Percentiles rank a stretch among this genome's conserved stretches.
phyloP scores from a whole-genome alignment of 2,888 invertebrate species.

The Adelphocoris suturalis region DNA sequence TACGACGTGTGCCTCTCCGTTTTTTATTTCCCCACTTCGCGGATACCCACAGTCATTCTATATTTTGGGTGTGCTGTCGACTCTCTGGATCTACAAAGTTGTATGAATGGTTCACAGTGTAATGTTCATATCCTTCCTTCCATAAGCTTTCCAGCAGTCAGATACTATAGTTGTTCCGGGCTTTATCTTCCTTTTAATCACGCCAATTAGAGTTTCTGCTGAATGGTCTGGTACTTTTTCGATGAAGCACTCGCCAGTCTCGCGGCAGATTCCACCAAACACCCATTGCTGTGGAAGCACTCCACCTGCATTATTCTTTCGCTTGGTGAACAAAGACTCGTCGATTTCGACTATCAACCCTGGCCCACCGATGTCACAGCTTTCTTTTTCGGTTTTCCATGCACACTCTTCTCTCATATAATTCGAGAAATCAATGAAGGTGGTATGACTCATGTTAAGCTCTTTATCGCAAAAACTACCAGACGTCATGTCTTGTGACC shows the following conservation, averaged over 20 bases:
- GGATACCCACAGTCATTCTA: slow-evolving; percentile 2
- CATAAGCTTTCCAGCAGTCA: slow-evolving; percentile 2
- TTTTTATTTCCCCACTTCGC: slow-evolving; percentile 22
- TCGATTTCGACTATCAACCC: not conserved
- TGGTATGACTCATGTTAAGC: not conserved
- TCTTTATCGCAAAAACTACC: not conserved
- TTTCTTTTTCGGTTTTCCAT: not conserved
- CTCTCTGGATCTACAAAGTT: not conserved
- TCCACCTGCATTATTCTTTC: not conserved
- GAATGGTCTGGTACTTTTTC: not conserved
- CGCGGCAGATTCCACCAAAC: slow-evolving; percentile 19
- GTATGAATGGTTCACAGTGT: no score
- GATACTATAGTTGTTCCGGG: slow-evolving; percentile 4
- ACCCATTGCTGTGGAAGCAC: no score
- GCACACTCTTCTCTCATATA: not conserved
- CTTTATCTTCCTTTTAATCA: not conserved
- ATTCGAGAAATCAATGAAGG: not conserved
- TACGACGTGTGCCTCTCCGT: not conserved
- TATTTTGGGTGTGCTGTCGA: slow-evolving; percentile 5
- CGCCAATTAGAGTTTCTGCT: no score
- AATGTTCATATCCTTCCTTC: no score
- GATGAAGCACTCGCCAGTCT: slow-evolving; percentile 9
- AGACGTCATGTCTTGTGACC: not conserved
- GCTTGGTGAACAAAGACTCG: not conserved
- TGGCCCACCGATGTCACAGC: not conserved